Conservation (phyloP, 2,888 invertebrate genomes). For the Drosophila austrosaltans region DNA sequence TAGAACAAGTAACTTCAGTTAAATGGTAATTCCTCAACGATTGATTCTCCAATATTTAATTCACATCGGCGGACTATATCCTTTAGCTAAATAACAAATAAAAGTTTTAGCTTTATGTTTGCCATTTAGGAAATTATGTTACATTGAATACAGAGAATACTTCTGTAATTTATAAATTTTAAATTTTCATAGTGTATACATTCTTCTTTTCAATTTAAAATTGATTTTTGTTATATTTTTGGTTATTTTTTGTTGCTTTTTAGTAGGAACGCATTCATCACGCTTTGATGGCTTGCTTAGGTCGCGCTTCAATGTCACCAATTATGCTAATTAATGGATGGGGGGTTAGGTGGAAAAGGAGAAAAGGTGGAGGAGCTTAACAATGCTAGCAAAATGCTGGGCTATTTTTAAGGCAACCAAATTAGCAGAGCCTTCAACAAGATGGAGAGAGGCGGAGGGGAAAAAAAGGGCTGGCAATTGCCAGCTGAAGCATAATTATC, state of each 20-base stretch:
- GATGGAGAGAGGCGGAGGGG: background rate
- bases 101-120: too few relatives aligned
- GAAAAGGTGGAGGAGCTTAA: constrained; percentile 39
- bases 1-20: too few relatives aligned
- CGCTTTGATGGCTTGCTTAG: constrained; percentile 41
- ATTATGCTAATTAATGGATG: constrained; percentile 73
- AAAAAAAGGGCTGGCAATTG: constrained; percentile 52
- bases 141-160: too few relatives aligned
- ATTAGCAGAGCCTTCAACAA: constrained; percentile 40
- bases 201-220: too few relatives aligned
- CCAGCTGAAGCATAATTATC: constrained; percentile 69
- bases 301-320: constrained; percentile 54
- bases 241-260: constrained; percentile 38
- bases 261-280: constrained; percentile 44
- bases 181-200: too few relatives aligned
- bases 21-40: too few relatives aligned
- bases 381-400: constrained; percentile 68
- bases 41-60: too few relatives aligned
- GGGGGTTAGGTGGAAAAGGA: constrained; percentile 39
- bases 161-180: too few relatives aligned
- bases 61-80: too few relatives aligned
- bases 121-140: too few relatives aligned
- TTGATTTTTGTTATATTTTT: constrained; percentile 14
- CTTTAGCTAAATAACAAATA: too few relatives aligned
- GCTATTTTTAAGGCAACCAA: constrained; percentile 59